Conservation (phyloP, 2,888 invertebrate genomes). For the Tinea semifulvella region DNA sequence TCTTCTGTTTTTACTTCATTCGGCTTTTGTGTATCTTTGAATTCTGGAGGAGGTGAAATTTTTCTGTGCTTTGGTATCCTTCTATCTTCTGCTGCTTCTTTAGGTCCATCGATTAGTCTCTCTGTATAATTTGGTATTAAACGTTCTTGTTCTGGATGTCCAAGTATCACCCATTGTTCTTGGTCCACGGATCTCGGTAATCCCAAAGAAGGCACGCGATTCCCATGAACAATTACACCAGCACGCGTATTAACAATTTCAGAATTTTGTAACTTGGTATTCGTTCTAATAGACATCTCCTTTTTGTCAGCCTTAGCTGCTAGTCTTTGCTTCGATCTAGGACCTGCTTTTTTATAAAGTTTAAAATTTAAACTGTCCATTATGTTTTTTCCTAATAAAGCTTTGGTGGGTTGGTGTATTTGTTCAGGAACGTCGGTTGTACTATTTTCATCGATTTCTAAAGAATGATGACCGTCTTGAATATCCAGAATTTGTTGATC, state of each 20-base stretch:
- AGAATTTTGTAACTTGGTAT: conserved; percentile 33
- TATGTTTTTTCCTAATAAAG: conserved; percentile 54
- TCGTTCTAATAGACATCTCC: not conserved
- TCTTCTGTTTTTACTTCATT: conserved; percentile 42
- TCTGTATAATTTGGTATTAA: conserved; percentile 55
- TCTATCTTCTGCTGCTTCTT: conserved; percentile 33
- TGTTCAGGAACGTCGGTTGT: conserved; percentile 28
- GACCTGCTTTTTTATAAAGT: conserved; percentile 53
- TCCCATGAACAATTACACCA: conserved; percentile 46
- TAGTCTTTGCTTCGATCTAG: conserved; percentile 53
- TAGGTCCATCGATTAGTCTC: conserved; percentile 38
- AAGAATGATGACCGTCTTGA: conserved; percentile 55
- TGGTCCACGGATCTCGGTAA: conserved; percentile 47
- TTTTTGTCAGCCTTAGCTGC: conserved; percentile 39
- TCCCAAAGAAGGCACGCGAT: conserved; percentile 53
- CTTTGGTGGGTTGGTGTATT: conserved; percentile 49
- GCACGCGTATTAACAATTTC: conserved; percentile 37
- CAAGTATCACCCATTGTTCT: conserved; percentile 53
- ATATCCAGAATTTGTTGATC: conserved; percentile 62
- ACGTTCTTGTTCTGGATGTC: conserved; percentile 49
- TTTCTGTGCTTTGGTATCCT: conserved; percentile 32
- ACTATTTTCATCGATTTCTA: conserved; percentile 49
- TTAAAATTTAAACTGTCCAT: conserved; percentile 59
- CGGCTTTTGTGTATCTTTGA: conserved; percentile 50
- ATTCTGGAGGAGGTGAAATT: conserved; percentile 55